Evolutionary conservation across 2,888 invertebrate species (phyloP).

Genomic region (Blera fallax): DNA sequence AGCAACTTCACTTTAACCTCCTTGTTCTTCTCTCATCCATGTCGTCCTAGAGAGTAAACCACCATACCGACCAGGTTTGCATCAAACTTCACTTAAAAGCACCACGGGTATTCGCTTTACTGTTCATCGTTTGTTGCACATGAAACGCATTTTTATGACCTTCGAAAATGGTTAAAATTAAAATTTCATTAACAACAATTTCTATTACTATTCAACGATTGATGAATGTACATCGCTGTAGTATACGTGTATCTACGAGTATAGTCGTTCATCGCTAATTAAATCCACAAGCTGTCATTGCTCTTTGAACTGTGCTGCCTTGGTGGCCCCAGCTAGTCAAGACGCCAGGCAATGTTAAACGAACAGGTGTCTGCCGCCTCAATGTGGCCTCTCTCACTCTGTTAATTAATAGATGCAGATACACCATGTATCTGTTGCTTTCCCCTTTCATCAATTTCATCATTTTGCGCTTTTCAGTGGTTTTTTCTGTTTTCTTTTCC

Average conservation of each 20-base stretch:
- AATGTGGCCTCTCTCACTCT: constrained; percentile 35
- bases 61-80: too few species aligned
- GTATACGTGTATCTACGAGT: neutral
- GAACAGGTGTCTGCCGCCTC: constrained; percentile 50
- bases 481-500: too few species aligned
- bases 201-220: neutral
- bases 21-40: too few species aligned
- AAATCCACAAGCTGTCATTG: constrained; percentile 66
- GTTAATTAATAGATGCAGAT: constrained; percentile 58
- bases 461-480: neutral
- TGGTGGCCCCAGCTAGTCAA: constrained; percentile 24
- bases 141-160: constrained; percentile 11
- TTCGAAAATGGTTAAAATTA: constrained; percentile 3
- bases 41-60: too few species aligned
- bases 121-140: neutral
- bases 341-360: constrained; percentile 14
- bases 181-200: constrained; percentile 32
- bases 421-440: constrained; percentile 25
- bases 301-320: constrained; percentile 55
- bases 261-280: constrained; percentile 48
- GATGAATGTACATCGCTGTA: neutral
- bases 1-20: too few species aligned
- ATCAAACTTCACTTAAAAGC: too few species aligned
- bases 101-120: neutral
- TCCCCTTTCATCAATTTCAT: neutral